phyloP scores from a whole-genome alignment of 2,888 invertebrate genomes.

The Pocota personata region DNA sequence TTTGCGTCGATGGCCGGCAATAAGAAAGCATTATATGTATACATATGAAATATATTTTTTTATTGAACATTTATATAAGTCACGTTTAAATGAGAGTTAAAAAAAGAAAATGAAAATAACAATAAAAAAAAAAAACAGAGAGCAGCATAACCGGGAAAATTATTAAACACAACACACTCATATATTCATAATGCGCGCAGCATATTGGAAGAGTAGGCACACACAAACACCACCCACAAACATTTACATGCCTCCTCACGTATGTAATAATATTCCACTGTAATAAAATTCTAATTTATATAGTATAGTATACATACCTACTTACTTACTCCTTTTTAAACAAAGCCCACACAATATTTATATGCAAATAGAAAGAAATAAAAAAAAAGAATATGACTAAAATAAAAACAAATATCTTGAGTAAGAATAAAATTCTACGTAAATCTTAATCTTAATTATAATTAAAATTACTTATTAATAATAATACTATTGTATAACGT shows the following conservation, averaged over 20 bases:
- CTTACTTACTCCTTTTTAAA: background rate
- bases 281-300: constrained; percentile 39
- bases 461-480: constrained; percentile 63
- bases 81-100: constrained; percentile 47
- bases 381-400: constrained; percentile 17
- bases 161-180: constrained; percentile 19
- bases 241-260: constrained; percentile 23
- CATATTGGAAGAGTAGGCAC: background rate
- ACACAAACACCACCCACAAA: background rate
- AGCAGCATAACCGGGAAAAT: constrained; percentile 54
- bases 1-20: constrained; percentile 70
- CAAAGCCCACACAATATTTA: constrained; percentile 14
- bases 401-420: constrained; percentile 28
- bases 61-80: constrained; percentile 72
- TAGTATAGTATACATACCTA: constrained; percentile 5
- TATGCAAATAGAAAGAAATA: constrained; percentile 21
- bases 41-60: constrained; percentile 72
- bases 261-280: constrained; percentile 57
- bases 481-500: constrained; percentile 63
- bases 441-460: constrained; percentile 60
- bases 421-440: constrained; percentile 56
- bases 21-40: constrained; percentile 66
- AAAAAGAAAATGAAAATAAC: constrained; percentile 11
- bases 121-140: constrained; percentile 29
- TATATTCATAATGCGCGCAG: constrained; percentile 19